A percentile compares a stretch with the other conserved stretches of the same genome.
Evolutionary conservation across 2,113 vertebrate species (phyloP).

Genomic region (Brevimyrus niger): DNA sequence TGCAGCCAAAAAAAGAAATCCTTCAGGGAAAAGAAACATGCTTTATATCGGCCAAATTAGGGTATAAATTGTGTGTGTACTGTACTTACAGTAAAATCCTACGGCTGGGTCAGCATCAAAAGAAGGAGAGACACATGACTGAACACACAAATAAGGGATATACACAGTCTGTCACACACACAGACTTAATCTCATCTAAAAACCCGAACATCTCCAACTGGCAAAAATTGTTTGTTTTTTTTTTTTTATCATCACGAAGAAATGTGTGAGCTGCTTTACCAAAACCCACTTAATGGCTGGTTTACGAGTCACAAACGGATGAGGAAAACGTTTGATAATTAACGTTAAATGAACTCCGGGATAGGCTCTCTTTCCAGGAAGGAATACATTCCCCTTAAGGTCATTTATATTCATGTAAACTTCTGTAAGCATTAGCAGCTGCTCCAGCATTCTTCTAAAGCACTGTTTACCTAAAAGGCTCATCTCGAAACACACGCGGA

Average conservation of each 20-base stretch:
- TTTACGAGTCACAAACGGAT: not conserved
- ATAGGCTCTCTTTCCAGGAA: not conserved
- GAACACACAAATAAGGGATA: not conserved
- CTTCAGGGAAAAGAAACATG: not conserved
- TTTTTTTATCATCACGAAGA: not conserved
- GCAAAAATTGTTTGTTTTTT: not conserved
- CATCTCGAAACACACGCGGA: not conserved
- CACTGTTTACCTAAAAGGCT: not conserved
- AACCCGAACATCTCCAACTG: not conserved
- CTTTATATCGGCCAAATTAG: not conserved
- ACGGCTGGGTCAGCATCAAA: slow-evolving; percentile 64
- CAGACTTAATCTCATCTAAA: slow-evolving; percentile 37
- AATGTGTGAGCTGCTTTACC: not conserved
- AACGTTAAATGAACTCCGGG: not conserved
- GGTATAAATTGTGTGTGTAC: not conserved
- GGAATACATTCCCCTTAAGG: not conserved
- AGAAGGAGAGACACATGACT: slow-evolving; percentile 6
- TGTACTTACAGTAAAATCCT: slow-evolving; percentile 93
- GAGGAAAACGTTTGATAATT: not conserved
- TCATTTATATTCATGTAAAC: not conserved
- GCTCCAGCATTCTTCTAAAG: not conserved
- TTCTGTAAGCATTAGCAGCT: not conserved
- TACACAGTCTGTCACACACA: not conserved
- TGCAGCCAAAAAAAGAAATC: not conserved
- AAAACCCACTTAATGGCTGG: not conserved